Percentiles rank a stretch among this genome's conserved stretches.
Conservation (phyloP, 2,797 vertebrate genomes). For the Mormyrus proboscirostris region DNA sequence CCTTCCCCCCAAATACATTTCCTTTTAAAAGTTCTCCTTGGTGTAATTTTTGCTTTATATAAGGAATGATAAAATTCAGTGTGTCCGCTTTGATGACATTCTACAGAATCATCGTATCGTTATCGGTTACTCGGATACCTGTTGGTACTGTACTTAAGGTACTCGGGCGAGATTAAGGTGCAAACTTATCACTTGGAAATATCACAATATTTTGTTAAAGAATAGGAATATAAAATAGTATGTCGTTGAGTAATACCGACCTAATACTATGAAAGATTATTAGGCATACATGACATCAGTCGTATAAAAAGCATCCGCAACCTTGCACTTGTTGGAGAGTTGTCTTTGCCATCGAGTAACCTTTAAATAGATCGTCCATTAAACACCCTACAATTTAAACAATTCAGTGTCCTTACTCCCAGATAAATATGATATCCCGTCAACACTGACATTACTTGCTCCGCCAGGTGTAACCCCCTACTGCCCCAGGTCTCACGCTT, state of each 20-base stretch:
- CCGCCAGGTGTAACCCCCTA: conserved; percentile 18
- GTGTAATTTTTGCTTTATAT: neutral
- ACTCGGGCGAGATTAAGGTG: neutral
- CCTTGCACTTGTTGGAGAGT: conserved; percentile 44
- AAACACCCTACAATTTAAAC: conserved; percentile 39
- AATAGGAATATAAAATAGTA: neutral
- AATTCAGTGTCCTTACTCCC: conserved; percentile 38
- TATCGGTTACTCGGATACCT: neutral
- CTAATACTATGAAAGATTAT: conserved; percentile 22
- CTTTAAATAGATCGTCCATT: conserved; percentile 42
- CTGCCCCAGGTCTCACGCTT: neutral
- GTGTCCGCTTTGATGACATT: neutral
- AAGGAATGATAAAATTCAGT: neutral
- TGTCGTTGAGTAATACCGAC: conserved; percentile 5
- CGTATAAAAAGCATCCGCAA: conserved; percentile 36
- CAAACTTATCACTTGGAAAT: neutral
- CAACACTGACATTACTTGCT: conserved; percentile 19
- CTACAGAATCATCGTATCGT: neutral
- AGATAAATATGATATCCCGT: conserved; percentile 30
- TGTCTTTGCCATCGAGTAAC: conserved; percentile 42
- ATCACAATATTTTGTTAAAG: neutral
- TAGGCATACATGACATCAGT: conserved; percentile 21
- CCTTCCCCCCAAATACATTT: neutral
- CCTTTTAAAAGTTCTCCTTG: neutral
- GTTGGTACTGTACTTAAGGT: neutral